These are phyloP conservation scores for Frieseomelitta varia DNA, from an alignment of 1,140 invertebrate genomes.

Conservation along the genomic window DNA sequence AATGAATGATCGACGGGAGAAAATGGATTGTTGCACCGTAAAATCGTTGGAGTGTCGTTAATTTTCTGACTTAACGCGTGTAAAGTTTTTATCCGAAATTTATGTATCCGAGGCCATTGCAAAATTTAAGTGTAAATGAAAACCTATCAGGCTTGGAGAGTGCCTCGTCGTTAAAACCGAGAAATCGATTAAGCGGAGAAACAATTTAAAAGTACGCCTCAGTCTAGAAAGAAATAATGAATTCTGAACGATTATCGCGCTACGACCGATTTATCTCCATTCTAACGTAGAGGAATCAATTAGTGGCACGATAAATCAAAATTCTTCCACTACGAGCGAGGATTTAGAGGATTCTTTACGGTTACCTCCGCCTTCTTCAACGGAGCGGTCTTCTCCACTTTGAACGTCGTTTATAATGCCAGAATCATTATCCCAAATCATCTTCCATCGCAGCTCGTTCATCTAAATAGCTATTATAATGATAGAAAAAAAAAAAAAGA, in stretches of 20 bases:
- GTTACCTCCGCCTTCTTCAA: not conserved
- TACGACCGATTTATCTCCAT: not conserved
- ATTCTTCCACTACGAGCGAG: not conserved
- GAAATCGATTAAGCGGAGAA: not conserved
- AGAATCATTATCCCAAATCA: constrained; percentile 4
- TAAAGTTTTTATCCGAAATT: not conserved
- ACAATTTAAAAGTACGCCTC: not conserved
- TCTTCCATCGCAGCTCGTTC: not conserved
- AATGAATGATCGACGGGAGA: not conserved
- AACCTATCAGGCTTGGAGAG: not conserved
- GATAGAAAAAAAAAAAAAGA: not conserved
- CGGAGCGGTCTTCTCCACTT: not conserved
- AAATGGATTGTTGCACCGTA: not conserved
- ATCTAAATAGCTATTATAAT: constrained; percentile 2
- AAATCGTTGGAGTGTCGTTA: not conserved
- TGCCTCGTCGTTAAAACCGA: too few species aligned
- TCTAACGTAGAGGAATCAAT: not conserved
- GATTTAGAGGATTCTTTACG: not conserved
- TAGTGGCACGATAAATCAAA: not conserved
- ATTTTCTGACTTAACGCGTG: not conserved
- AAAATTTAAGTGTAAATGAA: not conserved
- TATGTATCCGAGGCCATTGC: not conserved
- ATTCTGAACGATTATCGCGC: not conserved
- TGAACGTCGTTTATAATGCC: not conserved
- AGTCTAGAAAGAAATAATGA: not conserved